Evolutionary conservation across 2,888 invertebrate species (phyloP).

Genomic region (Antheraea yamamai): DNA sequence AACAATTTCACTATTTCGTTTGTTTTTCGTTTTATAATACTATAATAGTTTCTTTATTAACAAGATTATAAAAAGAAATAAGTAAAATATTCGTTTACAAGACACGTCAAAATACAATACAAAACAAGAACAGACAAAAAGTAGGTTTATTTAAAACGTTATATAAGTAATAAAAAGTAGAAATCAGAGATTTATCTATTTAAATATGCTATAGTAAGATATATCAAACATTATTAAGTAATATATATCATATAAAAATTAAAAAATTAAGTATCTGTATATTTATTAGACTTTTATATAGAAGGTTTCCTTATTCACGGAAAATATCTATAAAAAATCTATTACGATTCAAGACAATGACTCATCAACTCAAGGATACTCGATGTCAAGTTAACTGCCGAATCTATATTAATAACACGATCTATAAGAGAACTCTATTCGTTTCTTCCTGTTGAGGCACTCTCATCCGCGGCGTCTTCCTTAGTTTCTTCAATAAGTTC

Average conservation of each 20-base stretch:
- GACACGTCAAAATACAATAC: too few species aligned
- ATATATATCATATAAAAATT: not conserved
- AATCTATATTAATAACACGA: not conserved
- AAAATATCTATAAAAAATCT: not conserved
- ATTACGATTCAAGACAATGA: not conserved
- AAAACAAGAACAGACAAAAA: too few species aligned
- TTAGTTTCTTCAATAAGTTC: conserved; percentile 50
- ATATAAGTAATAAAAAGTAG: not conserved
- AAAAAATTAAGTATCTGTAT: not conserved
- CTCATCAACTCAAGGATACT: not conserved
- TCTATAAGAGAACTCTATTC: conserved; percentile 64
- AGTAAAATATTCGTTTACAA: not conserved
- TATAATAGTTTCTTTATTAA: not conserved
- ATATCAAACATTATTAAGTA: too few species aligned
- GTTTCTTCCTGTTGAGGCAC: conserved; percentile 63
- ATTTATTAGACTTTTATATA: not conserved
- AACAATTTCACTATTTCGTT: not conserved
- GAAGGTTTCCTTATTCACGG: not conserved
- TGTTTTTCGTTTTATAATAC: not conserved
- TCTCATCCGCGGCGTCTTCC: conserved; percentile 41
- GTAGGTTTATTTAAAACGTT: not conserved
- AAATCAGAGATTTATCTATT: not conserved
- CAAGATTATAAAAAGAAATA: not conserved
- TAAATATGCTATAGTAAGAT: not conserved
- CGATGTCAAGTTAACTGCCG: not conserved